phyloP scores from a whole-genome alignment of 2,888 invertebrate species.

The Pandemis cinnamomeana region DNA sequence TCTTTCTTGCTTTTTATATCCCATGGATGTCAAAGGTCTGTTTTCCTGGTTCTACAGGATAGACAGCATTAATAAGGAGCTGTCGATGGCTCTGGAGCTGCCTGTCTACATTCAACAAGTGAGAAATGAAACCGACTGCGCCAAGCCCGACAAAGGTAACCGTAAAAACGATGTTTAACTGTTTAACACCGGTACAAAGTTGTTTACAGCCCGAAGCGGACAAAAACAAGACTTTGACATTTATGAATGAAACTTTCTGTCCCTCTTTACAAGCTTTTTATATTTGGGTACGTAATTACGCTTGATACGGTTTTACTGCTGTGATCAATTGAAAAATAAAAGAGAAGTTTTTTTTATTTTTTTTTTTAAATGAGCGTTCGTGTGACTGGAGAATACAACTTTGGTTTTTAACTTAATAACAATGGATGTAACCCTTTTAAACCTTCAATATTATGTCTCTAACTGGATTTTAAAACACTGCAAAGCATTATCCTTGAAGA shows the following conservation, averaged over 20 bases:
- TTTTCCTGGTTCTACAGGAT: conserved; percentile 46
- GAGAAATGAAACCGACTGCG: conserved; percentile 43
- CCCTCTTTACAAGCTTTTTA: conserved; percentile 14
- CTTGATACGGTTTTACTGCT: background rate
- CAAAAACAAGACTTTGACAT: conserved; percentile 8
- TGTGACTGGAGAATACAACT: too few relatives aligned
- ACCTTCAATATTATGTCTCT: too few relatives aligned
- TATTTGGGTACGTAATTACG: background rate
- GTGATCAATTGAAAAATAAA: background rate
- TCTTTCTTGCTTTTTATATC: too few relatives aligned
- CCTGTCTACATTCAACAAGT: conserved; percentile 60
- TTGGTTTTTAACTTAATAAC: too few relatives aligned
- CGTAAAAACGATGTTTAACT: conserved; percentile 27
- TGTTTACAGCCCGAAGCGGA: conserved; percentile 8
- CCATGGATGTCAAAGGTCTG: too few relatives aligned
- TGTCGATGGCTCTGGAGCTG: conserved; percentile 51
- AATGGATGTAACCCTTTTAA: too few relatives aligned
- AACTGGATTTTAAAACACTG: too few relatives aligned
- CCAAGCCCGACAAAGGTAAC: conserved; percentile 42
- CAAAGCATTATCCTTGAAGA: too few relatives aligned
- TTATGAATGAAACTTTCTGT: conserved; percentile 24
- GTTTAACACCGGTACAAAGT: conserved; percentile 19
- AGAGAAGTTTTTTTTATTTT: too few relatives aligned
- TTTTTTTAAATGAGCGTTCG: too few relatives aligned
- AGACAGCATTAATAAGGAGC: conserved; percentile 47